These are phyloP conservation scores for Odontothrips loti DNA, from an alignment of 2,888 invertebrate species.

Conservation along the genomic window DNA sequence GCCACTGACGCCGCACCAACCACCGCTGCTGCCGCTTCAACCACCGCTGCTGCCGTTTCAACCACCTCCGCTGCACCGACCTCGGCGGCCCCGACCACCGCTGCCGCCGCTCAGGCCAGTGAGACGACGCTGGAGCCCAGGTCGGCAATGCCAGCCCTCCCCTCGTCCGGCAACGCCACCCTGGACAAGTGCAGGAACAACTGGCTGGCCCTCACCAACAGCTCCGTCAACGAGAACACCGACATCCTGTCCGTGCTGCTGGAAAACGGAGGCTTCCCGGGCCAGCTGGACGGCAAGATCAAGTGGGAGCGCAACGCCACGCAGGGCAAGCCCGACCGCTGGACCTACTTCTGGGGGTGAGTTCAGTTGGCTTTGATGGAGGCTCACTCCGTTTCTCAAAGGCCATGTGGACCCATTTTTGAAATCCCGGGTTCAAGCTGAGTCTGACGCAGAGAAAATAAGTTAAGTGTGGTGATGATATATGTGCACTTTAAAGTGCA, in stretches of 20 bases:
- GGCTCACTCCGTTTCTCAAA: too few relatives aligned
- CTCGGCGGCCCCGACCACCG: neutral
- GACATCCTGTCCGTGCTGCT: neutral
- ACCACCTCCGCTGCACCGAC: neutral
- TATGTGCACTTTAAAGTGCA: too few relatives aligned
- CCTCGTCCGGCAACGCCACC: neutral
- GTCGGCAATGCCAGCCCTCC: neutral
- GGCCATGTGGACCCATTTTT: too few relatives aligned
- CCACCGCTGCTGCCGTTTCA: neutral
- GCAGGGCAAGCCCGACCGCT: neutral
- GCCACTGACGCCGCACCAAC: neutral
- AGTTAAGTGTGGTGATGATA: too few relatives aligned
- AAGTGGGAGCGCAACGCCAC: neutral
- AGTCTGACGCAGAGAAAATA: too few relatives aligned
- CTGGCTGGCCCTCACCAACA: neutral
- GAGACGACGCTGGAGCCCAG: too few relatives aligned
- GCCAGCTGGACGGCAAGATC: neutral
- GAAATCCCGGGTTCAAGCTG: too few relatives aligned
- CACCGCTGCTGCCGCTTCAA: neutral
- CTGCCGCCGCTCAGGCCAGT: neutral
- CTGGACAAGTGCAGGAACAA: neutral
- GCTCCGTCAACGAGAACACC: neutral
- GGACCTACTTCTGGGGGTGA: conserved; percentile 13
- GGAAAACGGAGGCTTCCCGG: conserved; percentile 7
- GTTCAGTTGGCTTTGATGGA: neutral